These are phyloP conservation scores for Alligator mississippiensis DNA, from an alignment of 2,113 vertebrate species.

Conservation along the genomic window DNA sequence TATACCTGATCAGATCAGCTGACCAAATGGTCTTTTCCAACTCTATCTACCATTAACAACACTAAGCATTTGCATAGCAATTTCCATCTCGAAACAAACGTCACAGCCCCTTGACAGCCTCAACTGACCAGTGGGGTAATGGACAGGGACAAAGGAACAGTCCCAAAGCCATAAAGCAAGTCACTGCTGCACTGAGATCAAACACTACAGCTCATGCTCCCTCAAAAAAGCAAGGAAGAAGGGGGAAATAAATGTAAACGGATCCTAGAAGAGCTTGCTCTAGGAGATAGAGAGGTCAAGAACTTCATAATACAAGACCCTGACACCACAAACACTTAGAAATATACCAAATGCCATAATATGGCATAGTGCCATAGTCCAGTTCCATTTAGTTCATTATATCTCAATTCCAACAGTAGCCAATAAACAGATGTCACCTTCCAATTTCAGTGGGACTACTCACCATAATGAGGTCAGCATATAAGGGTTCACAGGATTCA, in stretches of 20 bases:
- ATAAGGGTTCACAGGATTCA: not conserved
- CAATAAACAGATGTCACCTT: not conserved
- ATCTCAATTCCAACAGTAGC: not conserved
- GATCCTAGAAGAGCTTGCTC: not conserved
- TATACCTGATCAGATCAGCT: not conserved
- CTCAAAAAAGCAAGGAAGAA: not conserved
- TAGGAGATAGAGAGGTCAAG: not conserved
- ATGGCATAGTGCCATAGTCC: no score
- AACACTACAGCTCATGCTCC: not conserved
- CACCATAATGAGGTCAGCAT: not conserved
- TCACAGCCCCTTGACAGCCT: conserved; percentile 5
- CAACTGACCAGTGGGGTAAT: not conserved
- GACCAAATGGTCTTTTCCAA: not conserved
- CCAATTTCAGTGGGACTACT: not conserved
- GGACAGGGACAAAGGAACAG: not conserved
- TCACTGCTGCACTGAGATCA: not conserved
- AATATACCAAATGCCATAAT: not conserved
- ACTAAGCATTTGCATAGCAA: not conserved
- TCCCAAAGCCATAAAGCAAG: not conserved
- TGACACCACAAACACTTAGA: not conserved
- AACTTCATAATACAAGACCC: not conserved
- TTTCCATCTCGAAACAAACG: not conserved
- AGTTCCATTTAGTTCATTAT: no score
- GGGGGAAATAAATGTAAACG: fast-evolving
- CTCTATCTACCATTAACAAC: not conserved